Percentiles rank a stretch among this genome's conserved stretches.
Evolutionary conservation across 2,113 vertebrate genomes (phyloP).

Genomic region (Lucifuga dentata): DNA sequence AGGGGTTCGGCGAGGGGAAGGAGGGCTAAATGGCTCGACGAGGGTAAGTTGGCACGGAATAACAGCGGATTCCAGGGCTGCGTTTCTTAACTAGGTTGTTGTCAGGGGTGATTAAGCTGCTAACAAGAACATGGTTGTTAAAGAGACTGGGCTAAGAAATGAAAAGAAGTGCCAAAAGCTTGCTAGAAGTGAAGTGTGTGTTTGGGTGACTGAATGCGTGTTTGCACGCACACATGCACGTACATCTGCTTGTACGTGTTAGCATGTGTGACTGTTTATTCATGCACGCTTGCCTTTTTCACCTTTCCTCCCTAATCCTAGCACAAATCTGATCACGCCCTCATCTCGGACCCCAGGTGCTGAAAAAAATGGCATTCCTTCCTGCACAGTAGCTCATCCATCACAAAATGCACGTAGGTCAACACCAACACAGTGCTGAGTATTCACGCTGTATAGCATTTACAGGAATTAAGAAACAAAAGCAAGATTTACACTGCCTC

Average conservation of each 20-base stretch:
- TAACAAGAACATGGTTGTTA: constrained; percentile 51
- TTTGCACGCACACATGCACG: background rate
- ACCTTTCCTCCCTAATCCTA: constrained; percentile 20
- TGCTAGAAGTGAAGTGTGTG: constrained; percentile 19
- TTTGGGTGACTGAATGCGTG: background rate
- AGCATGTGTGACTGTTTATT: background rate
- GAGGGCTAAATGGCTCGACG: constrained; percentile 17
- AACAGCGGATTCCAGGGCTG: constrained; percentile 61
- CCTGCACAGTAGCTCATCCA: background rate
- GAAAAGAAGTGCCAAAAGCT: constrained; percentile 25
- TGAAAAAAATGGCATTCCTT: background rate
- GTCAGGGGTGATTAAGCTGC: constrained; percentile 72
- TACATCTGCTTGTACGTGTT: background rate
- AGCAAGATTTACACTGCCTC: background rate
- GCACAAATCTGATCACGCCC: constrained; percentile 11
- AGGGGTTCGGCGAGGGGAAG: constrained; percentile 22
- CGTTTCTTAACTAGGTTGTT: constrained; percentile 75
- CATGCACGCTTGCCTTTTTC: constrained; percentile 19
- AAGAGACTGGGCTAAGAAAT: constrained; percentile 11
- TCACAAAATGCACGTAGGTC: background rate
- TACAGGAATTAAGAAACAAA: background rate
- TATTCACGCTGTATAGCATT: background rate
- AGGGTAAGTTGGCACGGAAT: constrained; percentile 55
- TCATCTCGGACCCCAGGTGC: background rate
- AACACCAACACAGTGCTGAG: background rate